Percentiles rank a stretch among this genome's conserved stretches.
Evolutionary conservation across 1,140 invertebrate species (phyloP).

Genomic region (Drosophila micromelanica): DNA sequence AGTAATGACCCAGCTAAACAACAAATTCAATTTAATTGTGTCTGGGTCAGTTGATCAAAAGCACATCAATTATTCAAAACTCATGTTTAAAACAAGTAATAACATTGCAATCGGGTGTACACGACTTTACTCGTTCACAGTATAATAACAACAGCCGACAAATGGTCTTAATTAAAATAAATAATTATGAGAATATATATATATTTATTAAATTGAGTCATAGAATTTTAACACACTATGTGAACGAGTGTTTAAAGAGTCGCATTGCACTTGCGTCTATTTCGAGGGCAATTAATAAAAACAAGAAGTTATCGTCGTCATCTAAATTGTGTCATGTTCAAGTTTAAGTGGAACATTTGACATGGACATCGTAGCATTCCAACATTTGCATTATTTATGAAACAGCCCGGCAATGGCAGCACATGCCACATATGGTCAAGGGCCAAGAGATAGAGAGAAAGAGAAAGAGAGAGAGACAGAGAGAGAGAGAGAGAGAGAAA

Average conservation of each 20-base stretch:
- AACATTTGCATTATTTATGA: conserved; percentile 62
- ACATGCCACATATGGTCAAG: conserved; percentile 7
- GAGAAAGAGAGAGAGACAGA: neutral
- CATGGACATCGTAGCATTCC: conserved; percentile 9
- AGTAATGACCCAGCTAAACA: conserved; percentile 30
- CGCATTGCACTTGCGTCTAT: conserved; percentile 24
- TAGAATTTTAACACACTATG: too few relatives aligned
- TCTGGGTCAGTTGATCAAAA: conserved; percentile 38
- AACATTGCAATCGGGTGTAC: too few relatives aligned
- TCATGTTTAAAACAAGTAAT: conserved; percentile 5
- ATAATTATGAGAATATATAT: too few relatives aligned
- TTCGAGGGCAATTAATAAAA: conserved; percentile 40
- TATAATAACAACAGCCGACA: too few relatives aligned
- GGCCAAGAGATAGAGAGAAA: neutral
- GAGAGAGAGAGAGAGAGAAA: neutral
- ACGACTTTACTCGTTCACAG: too few relatives aligned
- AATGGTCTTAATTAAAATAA: too few relatives aligned
- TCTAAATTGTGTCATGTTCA: conserved; percentile 35
- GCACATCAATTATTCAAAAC: conserved; percentile 57
- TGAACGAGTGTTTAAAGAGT: conserved; percentile 24
- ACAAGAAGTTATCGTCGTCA: conserved; percentile 25
- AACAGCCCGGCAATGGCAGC: conserved; percentile 9
- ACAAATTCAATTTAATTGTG: conserved; percentile 64
- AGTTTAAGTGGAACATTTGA: conserved; percentile 30
- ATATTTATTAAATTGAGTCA: too few relatives aligned